These are phyloP conservation scores for Achatina immaculata DNA, from an alignment of 1,140 invertebrate species.

Conservation along the genomic window DNA sequence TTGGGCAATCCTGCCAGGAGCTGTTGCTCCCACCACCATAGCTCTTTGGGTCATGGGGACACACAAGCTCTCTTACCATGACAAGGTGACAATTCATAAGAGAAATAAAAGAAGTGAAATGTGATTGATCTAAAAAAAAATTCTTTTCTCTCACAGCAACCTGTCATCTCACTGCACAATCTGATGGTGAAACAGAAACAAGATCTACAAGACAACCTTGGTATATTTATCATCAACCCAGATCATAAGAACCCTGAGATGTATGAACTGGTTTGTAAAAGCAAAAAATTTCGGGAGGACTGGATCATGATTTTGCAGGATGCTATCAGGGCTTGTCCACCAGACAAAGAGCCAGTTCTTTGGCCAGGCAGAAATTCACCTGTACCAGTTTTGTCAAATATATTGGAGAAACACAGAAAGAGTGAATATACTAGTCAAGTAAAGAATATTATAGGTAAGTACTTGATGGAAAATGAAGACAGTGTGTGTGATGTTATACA, in stretches of 20 bases:
- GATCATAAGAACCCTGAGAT: conserved; percentile 85
- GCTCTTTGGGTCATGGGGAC: too few species aligned
- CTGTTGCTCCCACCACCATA: too few species aligned
- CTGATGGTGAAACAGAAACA: conserved; percentile 92
- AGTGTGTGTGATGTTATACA: too few species aligned
- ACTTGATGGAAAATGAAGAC: background rate
- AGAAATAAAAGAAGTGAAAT: too few species aligned
- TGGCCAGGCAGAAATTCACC: background rate
- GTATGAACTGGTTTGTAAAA: conserved; percentile 92
- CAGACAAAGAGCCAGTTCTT: conserved; percentile 1
- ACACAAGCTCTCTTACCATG: too few species aligned
- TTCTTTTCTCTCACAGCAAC: conserved; percentile 76
- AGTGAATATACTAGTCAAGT: conserved; percentile 76
- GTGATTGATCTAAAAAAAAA: too few species aligned
- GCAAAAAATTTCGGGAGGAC: conserved; percentile 86
- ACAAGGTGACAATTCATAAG: too few species aligned
- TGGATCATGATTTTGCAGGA: conserved; percentile 89
- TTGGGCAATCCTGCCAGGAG: too few species aligned
- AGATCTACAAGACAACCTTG: conserved; percentile 83
- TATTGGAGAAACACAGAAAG: conserved; percentile 60
- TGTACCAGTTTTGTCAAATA: background rate
- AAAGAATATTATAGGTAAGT: conserved; percentile 64
- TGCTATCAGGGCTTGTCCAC: conserved; percentile 71
- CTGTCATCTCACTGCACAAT: conserved; percentile 91
- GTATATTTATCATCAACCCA: conserved; percentile 85